Base-by-base conservation (phyloP, 64 coral and sea anemone genomes). In the Dendronephthya gigantea region DNA sequence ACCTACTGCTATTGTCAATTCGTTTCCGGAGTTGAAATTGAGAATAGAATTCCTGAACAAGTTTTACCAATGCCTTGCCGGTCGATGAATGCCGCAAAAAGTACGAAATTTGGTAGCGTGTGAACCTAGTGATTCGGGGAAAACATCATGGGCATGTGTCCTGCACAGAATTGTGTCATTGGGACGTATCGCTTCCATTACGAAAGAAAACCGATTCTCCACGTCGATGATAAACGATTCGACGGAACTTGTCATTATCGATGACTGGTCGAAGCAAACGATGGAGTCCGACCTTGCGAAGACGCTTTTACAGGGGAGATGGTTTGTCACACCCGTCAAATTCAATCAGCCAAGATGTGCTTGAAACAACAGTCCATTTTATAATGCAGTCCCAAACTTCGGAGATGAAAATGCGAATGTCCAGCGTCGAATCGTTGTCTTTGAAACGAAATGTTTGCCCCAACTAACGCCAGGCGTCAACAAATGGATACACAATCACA, bases 361-460 rank as follows among this genome's bases (percentile, higher is more conserved):
- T 15, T 40, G 66, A 37, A 87, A 87, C 85, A 87, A 22, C 16
- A 29, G 36, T 45, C 85, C 65, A 1, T 87, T 87, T 23, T 87
- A 87, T 15, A 87, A 87, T 25, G 19, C 66, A 9, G 85, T 87
- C 19, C 85, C 85, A 45, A 45, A 74, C 59, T 87, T 87, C 48
- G 58, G 66, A 11, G 33, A 87, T 47, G 85, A 87, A 12, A 55
- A 72, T 12, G 84, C 34, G 36, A 72, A 87, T 25, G 85, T 87
- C 35, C 25, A 86, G 59, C 58, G 84, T 36, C 31, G 56, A 9
- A 9, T 76, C 0, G 11, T 43, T 35, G 66, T 76, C 37, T 87
- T 75, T 14, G 9, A 87, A 10, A 87, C 85, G 15, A 36, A 16
- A 7, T 7, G 62, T 40, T 55, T 75, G 38, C 19, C 38, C 4